phyloP scores from a whole-genome alignment of 2,888 invertebrate genomes.

The Plusia festucae region DNA sequence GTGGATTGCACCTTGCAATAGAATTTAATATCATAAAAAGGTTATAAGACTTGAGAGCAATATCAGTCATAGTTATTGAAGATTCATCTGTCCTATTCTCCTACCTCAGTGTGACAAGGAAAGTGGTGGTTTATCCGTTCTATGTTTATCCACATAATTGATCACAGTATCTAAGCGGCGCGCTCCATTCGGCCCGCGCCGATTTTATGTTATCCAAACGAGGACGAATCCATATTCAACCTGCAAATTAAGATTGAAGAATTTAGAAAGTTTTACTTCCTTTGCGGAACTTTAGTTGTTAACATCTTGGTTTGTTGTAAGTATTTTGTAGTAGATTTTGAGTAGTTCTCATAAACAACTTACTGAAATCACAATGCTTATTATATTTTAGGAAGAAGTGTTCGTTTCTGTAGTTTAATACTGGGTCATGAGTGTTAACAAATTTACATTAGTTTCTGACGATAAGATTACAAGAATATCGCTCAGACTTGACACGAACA shows the following conservation, averaged over 20 bases:
- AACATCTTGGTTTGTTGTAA: background rate
- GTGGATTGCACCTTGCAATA: slow-evolving; percentile 14
- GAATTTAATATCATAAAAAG: slow-evolving; percentile 11
- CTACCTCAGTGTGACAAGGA: slow-evolving; percentile 18
- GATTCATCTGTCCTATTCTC: background rate
- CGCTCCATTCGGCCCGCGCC: too few relatives aligned
- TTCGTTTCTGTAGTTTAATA: background rate
- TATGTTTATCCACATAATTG: slow-evolving; percentile 33
- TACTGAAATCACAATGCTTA: background rate
- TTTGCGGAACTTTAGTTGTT: background rate
- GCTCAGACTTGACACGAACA: background rate
- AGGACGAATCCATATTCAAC: slow-evolving; percentile 33
- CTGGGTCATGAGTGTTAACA: background rate
- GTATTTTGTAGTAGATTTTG: background rate
- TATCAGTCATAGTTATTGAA: background rate
- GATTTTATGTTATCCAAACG: slow-evolving; percentile 24
- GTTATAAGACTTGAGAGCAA: slow-evolving; percentile 3
- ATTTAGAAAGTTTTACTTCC: slow-evolving; percentile 38
- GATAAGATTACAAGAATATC: slow-evolving; percentile 1
- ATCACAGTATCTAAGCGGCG: slow-evolving; percentile 24
- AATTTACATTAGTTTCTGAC: background rate
- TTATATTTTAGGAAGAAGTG: background rate
- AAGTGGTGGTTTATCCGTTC: slow-evolving; percentile 30
- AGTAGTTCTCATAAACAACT: background rate
- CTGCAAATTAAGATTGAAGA: slow-evolving; percentile 15